Conservation (phyloP, 1,140 invertebrate species). For the Ceratina calcarata region DNA sequence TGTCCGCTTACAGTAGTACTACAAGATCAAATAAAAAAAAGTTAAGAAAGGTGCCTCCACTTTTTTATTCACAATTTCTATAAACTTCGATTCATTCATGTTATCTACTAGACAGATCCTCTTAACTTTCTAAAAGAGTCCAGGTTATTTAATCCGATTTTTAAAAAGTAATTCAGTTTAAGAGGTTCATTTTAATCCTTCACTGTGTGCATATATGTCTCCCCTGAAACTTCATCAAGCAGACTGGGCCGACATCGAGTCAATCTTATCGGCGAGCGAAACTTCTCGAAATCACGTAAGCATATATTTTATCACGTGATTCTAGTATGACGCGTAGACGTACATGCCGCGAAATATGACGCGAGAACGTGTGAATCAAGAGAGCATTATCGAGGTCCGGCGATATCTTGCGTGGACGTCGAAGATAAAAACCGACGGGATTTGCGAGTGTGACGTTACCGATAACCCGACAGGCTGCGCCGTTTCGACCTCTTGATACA, state of each 20-base stretch:
- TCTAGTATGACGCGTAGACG: slow-evolving; percentile 1
- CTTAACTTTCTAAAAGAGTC: too few species aligned
- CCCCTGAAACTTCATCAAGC: background rate
- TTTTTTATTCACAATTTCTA: too few species aligned
- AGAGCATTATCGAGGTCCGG: background rate
- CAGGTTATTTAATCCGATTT: too few species aligned
- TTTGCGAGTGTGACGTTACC: slow-evolving; percentile 28
- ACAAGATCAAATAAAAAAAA: too few species aligned
- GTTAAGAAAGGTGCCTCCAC: too few species aligned
- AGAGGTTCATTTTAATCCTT: too few species aligned
- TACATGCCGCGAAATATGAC: slow-evolving; percentile 16
- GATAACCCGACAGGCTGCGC: slow-evolving; percentile 45
- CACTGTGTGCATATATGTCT: too few species aligned
- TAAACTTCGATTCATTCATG: too few species aligned
- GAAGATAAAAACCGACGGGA: slow-evolving; percentile 12
- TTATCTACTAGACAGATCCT: too few species aligned
- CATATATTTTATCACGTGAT: slow-evolving; percentile 10
- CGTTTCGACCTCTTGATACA: slow-evolving; percentile 47
- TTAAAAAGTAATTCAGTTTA: too few species aligned
- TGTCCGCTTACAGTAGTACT: too few species aligned
- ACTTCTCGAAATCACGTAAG: background rate
- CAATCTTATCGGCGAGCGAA: background rate
- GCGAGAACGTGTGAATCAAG: slow-evolving; percentile 7
- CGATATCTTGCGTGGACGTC: background rate
- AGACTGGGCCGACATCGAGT: slow-evolving; percentile 4